These are phyloP conservation scores for Grallaria varia DNA, from an alignment of 2,113 vertebrate genomes.

Conservation along the genomic window DNA sequence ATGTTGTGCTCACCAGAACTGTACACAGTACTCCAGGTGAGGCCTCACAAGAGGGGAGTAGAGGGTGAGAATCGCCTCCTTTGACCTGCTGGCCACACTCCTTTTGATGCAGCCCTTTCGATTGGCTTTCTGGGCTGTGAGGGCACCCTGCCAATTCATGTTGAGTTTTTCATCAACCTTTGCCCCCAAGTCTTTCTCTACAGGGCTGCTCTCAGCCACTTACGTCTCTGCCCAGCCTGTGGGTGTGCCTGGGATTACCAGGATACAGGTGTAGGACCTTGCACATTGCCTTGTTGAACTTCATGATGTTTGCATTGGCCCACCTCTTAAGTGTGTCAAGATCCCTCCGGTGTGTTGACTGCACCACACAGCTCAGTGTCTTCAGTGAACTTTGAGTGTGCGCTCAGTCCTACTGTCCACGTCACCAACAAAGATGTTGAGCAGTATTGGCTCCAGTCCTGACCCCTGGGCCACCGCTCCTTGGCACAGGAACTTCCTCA, in stretches of 20 bases:
- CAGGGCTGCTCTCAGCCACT: background rate
- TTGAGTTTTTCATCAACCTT: background rate
- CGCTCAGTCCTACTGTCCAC: background rate
- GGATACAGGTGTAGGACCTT: background rate
- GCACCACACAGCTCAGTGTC: background rate
- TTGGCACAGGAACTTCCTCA: background rate
- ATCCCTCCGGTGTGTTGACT: fast-evolving
- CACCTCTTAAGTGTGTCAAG: background rate
- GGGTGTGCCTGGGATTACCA: background rate
- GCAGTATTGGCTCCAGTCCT: too few species aligned
- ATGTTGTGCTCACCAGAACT: background rate
- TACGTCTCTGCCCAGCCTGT: background rate
- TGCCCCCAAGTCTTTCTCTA: background rate
- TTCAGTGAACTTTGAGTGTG: background rate
- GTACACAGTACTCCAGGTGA: background rate
- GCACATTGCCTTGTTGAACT: background rate
- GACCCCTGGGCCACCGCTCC: background rate
- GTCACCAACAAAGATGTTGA: fast-evolving
- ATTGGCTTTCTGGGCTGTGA: background rate
- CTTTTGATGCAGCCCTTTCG: background rate
- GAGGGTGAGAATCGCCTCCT: background rate
- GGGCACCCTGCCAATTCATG: fast-evolving
- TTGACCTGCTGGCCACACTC: background rate
- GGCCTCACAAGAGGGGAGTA: background rate
- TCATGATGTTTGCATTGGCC: background rate